These are phyloP conservation scores for Prunella fulvescens DNA, from an alignment of 2,113 vertebrate species.

Conservation along the genomic window DNA sequence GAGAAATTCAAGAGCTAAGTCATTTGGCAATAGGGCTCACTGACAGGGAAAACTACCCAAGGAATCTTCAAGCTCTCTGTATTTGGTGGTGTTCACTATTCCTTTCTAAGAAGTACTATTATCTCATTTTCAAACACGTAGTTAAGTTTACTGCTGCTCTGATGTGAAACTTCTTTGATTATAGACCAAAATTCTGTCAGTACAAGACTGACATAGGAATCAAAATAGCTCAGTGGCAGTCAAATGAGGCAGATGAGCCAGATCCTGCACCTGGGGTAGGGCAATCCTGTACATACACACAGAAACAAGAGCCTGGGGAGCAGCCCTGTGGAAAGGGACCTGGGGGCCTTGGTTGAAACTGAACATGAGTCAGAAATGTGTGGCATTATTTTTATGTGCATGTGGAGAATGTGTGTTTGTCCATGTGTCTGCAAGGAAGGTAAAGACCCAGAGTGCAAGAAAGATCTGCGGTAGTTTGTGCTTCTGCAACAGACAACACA, in stretches of 20 bases:
- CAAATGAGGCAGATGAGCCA: not conserved
- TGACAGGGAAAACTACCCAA: not conserved
- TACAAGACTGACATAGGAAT: not conserved
- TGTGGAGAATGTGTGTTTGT: not conserved
- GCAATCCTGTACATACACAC: not conserved
- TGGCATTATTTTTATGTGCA: not conserved
- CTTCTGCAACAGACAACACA: not conserved
- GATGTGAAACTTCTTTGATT: not conserved
- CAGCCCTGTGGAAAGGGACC: not conserved
- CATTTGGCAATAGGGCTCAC: not conserved
- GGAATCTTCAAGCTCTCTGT: not conserved
- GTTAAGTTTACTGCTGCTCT: not conserved
- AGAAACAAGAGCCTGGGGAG: not conserved
- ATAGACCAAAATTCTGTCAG: not conserved
- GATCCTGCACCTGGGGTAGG: not conserved
- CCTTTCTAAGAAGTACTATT: not conserved
- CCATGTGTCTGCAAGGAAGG: not conserved
- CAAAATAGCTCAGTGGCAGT: rapidly evolving
- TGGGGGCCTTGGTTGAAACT: not conserved
- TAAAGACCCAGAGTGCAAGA: not conserved
- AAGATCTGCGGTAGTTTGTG: not conserved
- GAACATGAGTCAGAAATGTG: rapidly evolving
- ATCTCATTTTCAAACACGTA: not conserved
- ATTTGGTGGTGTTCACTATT: not conserved
- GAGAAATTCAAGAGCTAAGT: not conserved